phyloP scores from a whole-genome alignment of 2,797 vertebrate genomes.

The Phylloscopus collybita region DNA sequence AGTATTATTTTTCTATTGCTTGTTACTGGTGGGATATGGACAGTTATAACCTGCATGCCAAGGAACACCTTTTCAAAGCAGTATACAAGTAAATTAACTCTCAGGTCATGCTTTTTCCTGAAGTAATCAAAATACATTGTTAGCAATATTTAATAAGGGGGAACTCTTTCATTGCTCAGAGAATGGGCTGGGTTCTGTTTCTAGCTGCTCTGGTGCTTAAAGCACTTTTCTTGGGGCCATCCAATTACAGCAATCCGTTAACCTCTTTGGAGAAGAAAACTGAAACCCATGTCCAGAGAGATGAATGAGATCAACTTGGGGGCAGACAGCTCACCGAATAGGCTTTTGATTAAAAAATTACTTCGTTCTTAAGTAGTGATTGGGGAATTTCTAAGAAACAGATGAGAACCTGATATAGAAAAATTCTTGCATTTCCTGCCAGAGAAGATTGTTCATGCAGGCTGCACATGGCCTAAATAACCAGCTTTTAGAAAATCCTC shows the following conservation, averaged over 20 bases:
- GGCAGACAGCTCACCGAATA: slow-evolving; percentile 53
- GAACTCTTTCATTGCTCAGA: background rate
- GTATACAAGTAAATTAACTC: background rate
- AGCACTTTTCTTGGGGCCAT: slow-evolving; percentile 19
- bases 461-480: background rate
- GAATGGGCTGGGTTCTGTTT: background rate
- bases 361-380: slow-evolving; percentile 39
- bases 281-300: slow-evolving; percentile 27
- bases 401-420: background rate
- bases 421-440: background rate
- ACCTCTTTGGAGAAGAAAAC: slow-evolving; percentile 38
- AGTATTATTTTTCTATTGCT: background rate
- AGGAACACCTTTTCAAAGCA: background rate
- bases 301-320: slow-evolving; percentile 62
- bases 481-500: background rate
- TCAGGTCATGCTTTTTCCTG: background rate
- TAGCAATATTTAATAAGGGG: background rate
- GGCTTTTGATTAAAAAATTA: slow-evolving; percentile 70
- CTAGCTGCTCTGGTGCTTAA: background rate
- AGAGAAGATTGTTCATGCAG: background rate
- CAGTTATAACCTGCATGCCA: background rate
- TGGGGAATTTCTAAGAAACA: slow-evolving; percentile 23
- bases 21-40: background rate
- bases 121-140: background rate
- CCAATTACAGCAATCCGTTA: slow-evolving; percentile 52